These are phyloP conservation scores for Temnothorax nylanderi DNA, from an alignment of 1,140 invertebrate species.

Conservation along the genomic window DNA sequence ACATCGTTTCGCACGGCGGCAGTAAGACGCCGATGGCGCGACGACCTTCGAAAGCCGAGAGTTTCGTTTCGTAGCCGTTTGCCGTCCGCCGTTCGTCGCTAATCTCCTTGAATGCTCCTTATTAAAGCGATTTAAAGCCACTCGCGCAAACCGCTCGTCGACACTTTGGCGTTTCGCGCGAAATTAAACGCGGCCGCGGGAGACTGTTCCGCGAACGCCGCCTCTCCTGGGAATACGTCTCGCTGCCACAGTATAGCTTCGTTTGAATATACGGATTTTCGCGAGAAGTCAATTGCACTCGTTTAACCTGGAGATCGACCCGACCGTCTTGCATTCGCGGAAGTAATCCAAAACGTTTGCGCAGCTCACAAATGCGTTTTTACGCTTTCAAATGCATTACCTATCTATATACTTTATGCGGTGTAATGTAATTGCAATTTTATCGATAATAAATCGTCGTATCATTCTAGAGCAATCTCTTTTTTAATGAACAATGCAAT, in stretches of 20 bases:
- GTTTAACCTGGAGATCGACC: conserved; percentile 6
- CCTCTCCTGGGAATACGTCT: not conserved
- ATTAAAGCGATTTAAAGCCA: conserved; percentile 46
- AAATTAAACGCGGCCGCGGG: conserved; percentile 6
- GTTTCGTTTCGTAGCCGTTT: conserved; percentile 42
- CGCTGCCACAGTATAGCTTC: not conserved
- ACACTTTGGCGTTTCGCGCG: not conserved
- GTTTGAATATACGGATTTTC: conserved; percentile 12
- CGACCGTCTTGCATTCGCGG: not conserved
- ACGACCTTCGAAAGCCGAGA: conserved; percentile 69
- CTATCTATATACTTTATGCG: too few relatives aligned
- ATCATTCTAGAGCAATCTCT: not conserved
- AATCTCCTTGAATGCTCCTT: conserved; percentile 70
- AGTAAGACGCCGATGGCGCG: conserved; percentile 43
- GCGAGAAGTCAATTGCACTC: conserved; percentile 19
- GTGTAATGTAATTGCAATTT: not conserved
- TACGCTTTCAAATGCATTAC: too few relatives aligned
- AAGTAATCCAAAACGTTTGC: conserved; percentile 14
- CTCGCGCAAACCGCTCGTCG: not conserved
- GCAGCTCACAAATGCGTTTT: not conserved
- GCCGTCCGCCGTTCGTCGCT: conserved; percentile 29
- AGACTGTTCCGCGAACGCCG: conserved; percentile 19
- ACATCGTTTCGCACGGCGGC: conserved; percentile 76
- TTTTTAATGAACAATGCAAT: not conserved
- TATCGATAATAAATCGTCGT: not conserved